Conservation (phyloP, 2,113 vertebrate genomes). For the Pogonocichla stellata region DNA sequence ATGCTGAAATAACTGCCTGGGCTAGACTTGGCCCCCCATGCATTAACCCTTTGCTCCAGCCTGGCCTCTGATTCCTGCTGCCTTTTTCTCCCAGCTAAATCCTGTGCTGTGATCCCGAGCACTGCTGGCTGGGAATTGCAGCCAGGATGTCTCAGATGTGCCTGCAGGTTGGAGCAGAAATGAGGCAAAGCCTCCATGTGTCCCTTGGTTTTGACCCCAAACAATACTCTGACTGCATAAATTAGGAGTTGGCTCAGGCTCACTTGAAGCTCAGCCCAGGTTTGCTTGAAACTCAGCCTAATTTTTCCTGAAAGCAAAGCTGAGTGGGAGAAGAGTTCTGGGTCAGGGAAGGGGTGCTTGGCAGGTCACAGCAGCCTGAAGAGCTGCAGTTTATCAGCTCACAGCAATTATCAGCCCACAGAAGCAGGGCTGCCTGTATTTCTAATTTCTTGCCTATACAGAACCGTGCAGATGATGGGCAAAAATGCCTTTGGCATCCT, state of each 20-base stretch:
- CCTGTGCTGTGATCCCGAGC: neutral
- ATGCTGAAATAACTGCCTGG: neutral
- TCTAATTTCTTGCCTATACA: neutral
- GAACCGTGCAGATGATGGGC: neutral
- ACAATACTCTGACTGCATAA: neutral
- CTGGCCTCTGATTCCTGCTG: neutral
- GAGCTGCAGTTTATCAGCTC: neutral
- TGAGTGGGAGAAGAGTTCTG: constrained; percentile 3
- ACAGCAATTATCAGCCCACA: neutral
- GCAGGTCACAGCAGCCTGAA: neutral
- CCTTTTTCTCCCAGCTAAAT: neutral
- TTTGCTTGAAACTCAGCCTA: constrained; percentile 52
- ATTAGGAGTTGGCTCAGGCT: constrained; percentile 50
- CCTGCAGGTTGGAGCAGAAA: constrained; percentile 23
- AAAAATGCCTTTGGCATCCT: neutral
- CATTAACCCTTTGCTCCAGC: neutral
- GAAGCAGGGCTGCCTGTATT: neutral
- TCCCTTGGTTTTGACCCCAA: constrained; percentile 33
- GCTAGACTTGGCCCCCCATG: neutral
- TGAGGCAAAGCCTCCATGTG: neutral
- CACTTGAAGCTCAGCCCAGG: constrained; percentile 52
- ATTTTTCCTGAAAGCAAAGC: constrained; percentile 48
- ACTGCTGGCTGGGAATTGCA: neutral
- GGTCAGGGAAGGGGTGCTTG: neutral
- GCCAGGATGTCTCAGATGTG: neutral